Percentiles rank a stretch among this genome's conserved stretches.
Conservation (phyloP, 2,113 vertebrate genomes). For the Piprites chloris region DNA sequence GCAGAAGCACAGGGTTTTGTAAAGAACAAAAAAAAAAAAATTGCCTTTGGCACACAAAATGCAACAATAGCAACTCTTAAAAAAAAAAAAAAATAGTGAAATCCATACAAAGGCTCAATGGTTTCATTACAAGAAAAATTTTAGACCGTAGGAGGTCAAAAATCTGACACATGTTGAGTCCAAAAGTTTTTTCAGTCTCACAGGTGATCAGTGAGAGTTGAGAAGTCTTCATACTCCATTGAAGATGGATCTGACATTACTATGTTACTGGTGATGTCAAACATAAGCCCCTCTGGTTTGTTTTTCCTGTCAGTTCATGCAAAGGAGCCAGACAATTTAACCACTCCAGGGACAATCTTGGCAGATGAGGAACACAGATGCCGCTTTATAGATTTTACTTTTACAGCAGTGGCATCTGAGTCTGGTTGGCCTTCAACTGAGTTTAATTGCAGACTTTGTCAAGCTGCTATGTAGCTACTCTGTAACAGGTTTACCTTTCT, state of each 20-base stretch:
- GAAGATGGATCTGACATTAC: background rate
- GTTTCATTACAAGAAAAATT: background rate
- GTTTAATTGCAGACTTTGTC: background rate
- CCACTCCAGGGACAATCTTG: background rate
- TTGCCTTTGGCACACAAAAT: background rate
- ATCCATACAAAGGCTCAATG: background rate
- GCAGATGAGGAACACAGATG: slow-evolving; percentile 17
- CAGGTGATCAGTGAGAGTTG: background rate
- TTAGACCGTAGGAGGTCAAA: background rate
- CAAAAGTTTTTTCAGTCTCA: background rate
- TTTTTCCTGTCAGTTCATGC: slow-evolving; percentile 3
- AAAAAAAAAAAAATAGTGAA: background rate
- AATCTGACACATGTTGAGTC: background rate
- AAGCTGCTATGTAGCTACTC: background rate
- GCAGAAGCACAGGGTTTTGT: background rate
- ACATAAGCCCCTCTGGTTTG: background rate
- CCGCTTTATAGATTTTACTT: background rate
- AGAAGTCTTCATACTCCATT: background rate
- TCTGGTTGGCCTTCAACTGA: background rate
- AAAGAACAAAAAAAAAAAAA: too few relatives aligned
- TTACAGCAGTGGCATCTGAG: background rate
- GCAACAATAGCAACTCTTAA: background rate
- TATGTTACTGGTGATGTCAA: background rate
- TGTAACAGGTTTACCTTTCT: background rate
- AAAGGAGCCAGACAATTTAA: slow-evolving; percentile 1